phyloP scores from a whole-genome alignment of 2,888 invertebrate species.

The Geophilus truncorum region DNA sequence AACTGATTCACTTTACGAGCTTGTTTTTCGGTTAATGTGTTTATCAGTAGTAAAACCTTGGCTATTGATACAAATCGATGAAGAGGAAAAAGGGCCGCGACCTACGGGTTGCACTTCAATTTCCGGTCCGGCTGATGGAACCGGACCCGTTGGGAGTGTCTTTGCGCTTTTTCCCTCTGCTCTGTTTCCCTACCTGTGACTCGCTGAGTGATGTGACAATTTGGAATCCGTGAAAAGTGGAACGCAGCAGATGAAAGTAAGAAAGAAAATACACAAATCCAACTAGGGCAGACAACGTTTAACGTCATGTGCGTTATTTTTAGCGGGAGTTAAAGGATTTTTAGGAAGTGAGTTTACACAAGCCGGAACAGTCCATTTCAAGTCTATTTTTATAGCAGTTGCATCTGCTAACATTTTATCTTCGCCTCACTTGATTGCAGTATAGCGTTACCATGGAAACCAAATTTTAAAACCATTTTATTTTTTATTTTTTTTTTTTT shows the following conservation, averaged over 20 bases:
- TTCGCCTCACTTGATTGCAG: not conserved
- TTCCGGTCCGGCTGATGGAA: not conserved
- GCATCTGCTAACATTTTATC: not conserved
- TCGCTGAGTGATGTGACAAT: not conserved
- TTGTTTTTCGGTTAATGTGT: not conserved
- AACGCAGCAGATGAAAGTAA: not conserved
- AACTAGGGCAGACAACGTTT: not conserved
- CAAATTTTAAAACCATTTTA: not conserved
- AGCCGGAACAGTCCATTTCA: not conserved
- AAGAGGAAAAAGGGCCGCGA: not conserved
- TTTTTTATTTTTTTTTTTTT: not conserved
- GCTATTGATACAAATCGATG: not conserved
- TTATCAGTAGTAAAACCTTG: not conserved
- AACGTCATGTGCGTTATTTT: not conserved
- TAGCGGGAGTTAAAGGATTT: not conserved
- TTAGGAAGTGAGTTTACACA: not conserved
- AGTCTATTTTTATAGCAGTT: not conserved
- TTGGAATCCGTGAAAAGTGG: not conserved
- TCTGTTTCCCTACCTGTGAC: not conserved
- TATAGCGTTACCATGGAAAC: not conserved
- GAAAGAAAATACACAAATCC: not conserved
- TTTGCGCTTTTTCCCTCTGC: not conserved
- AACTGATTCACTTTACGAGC: not conserved
- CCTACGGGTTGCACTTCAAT: not conserved
- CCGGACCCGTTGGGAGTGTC: not conserved